Evolutionary conservation across 2,113 vertebrate genomes (phyloP).

Genomic region (Pitta sordida): DNA sequence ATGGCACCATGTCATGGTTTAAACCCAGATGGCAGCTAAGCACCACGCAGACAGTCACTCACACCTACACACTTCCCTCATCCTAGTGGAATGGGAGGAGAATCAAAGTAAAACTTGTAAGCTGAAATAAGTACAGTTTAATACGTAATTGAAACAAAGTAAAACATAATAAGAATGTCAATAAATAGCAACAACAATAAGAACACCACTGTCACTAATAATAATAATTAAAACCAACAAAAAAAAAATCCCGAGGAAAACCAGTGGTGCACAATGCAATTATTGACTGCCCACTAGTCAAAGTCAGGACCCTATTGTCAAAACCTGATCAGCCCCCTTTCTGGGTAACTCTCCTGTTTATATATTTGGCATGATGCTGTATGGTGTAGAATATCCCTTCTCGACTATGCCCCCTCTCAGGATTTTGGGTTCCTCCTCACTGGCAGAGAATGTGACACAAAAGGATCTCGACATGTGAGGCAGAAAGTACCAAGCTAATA

Average conservation of each 20-base stretch:
- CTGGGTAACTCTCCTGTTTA: background rate
- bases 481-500: background rate
- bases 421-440: background rate
- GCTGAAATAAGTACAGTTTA: background rate
- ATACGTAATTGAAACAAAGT: background rate
- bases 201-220: too few relatives aligned
- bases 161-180: background rate
- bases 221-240: background rate
- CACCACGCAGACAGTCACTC: background rate
- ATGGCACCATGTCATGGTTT: accelerated
- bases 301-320: background rate
- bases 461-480: accelerated
- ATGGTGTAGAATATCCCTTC: background rate
- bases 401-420: background rate
- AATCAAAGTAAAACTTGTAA: background rate
- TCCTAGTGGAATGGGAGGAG: background rate
- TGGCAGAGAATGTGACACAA: background rate
- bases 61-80: accelerated
- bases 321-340: accelerated
- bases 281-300: background rate
- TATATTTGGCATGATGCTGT: background rate
- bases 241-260: background rate
- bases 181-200: background rate
- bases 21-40: background rate
- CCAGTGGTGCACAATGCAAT: background rate